phyloP scores from a whole-genome alignment of 2,113 vertebrate genomes.

The Orthonyx spaldingii region DNA sequence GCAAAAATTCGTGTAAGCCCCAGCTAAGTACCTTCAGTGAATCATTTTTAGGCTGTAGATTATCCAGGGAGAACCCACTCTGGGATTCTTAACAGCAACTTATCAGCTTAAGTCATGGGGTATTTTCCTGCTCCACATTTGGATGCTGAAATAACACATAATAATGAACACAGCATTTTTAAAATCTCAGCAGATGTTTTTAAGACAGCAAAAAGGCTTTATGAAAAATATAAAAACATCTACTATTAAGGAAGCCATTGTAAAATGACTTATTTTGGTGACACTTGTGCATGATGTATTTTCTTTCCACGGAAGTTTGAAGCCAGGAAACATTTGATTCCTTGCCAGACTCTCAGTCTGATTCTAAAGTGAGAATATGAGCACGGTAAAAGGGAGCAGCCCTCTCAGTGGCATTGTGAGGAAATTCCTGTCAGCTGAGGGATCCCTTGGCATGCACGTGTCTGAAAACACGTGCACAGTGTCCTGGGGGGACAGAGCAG shows the following conservation, averaged over 20 bases:
- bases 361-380: neutral
- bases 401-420: neutral
- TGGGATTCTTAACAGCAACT: neutral
- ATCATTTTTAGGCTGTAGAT: neutral
- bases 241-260: neutral
- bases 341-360: neutral
- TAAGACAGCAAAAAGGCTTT: neutral
- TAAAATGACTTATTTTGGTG: neutral
- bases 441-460: neutral
- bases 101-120: neutral
- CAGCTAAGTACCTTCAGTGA: neutral
- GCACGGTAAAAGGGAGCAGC: neutral
- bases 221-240: neutral
- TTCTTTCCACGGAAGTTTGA: neutral
- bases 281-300: neutral
- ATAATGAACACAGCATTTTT: neutral
- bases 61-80: neutral
- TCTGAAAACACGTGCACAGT: neutral
- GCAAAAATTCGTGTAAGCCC: neutral
- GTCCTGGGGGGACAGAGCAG: neutral
- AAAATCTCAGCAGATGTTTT: neutral
- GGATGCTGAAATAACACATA: neutral
- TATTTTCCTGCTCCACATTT: neutral
- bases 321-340: neutral
- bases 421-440: neutral